Percentiles rank a stretch among this genome's conserved stretches.
Evolutionary conservation across 2,797 vertebrate species (phyloP).

Genomic region (Falco novaeseelandiae): DNA sequence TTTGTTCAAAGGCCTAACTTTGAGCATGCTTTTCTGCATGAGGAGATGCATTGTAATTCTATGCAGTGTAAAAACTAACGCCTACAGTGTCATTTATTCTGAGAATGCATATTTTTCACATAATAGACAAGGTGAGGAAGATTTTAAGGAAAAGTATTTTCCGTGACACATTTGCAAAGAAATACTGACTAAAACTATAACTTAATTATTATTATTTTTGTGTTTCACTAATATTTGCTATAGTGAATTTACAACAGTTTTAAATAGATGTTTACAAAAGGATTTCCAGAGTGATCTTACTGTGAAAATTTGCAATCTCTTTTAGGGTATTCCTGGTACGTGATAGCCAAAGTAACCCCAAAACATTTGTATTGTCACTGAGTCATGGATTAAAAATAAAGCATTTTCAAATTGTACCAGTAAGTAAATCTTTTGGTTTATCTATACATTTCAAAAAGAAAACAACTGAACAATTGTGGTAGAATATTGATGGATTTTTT

Average conservation of each 20-base stretch:
- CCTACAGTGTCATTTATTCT: constrained; percentile 21
- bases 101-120: constrained; percentile 29
- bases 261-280: not conserved
- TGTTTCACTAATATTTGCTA: not conserved
- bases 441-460: not conserved
- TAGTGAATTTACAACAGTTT: not conserved
- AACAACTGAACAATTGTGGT: not conserved
- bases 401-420: constrained; percentile 97
- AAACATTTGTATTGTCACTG: constrained; percentile 94
- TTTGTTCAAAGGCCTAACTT: not conserved
- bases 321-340: constrained; percentile 94
- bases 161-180: not conserved
- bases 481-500: not conserved
- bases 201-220: not conserved
- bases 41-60: constrained; percentile 27
- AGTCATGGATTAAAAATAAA: constrained; percentile 95
- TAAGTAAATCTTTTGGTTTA: constrained; percentile 80
- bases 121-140: constrained; percentile 33
- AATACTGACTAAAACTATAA: not conserved
- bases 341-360: constrained; percentile 97
- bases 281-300: not conserved
- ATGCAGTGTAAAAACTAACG: constrained; percentile 3
- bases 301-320: constrained; percentile 61
- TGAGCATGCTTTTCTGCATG: not conserved
- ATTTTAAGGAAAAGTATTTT: constrained; percentile 15